A percentile compares a stretch with the other conserved stretches of the same genome.
Evolutionary conservation across 2,113 vertebrate genomes (phyloP).

Genomic region (Myocastor coypus): DNA sequence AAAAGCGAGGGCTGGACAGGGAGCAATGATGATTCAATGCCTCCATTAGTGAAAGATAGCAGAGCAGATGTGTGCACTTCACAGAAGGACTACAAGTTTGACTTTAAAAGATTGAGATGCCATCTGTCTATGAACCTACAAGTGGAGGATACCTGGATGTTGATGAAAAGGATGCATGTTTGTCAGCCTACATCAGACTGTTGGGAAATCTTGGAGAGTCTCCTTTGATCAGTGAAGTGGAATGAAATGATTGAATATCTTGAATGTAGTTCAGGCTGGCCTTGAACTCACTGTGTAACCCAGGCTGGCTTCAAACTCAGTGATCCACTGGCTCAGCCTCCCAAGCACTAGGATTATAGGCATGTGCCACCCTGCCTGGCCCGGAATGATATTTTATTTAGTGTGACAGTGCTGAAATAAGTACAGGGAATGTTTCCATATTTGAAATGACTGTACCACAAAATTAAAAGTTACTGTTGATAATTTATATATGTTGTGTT

Average conservation of each 20-base stretch:
- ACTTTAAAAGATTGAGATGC: background rate
- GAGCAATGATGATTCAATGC: background rate
- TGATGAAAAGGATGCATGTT: background rate
- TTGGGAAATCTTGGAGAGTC: background rate
- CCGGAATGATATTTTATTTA: background rate
- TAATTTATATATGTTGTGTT: constrained; percentile 3
- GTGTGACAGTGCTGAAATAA: constrained; percentile 1
- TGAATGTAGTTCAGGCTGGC: background rate
- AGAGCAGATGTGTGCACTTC: background rate
- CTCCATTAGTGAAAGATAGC: background rate
- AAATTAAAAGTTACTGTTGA: constrained; percentile 3
- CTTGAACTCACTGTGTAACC: background rate
- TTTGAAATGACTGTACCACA: background rate
- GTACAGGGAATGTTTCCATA: background rate
- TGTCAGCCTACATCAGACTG: background rate
- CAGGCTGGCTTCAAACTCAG: background rate
- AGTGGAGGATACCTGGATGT: background rate
- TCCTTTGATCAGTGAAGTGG: constrained; percentile 11
- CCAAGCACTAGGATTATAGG: background rate
- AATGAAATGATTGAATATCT: background rate
- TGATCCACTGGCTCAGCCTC: background rate
- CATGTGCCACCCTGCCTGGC: background rate
- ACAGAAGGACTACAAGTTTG: background rate
- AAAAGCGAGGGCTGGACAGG: background rate
- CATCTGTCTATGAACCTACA: background rate